Evolutionary conservation across 2,888 invertebrate species (phyloP).

Genomic region (Stenolophus ochropezus): DNA sequence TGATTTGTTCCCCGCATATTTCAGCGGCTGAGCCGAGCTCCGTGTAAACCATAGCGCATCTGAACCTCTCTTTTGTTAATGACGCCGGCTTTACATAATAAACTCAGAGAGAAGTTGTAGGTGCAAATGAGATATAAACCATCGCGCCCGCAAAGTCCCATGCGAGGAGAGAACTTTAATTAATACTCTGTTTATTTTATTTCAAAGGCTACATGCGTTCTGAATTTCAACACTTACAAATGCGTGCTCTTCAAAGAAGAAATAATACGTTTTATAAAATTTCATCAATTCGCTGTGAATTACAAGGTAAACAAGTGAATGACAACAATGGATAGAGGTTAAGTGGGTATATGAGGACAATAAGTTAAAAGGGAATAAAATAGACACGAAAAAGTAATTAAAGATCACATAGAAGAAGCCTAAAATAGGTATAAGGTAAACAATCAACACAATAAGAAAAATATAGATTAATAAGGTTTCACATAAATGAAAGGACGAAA

Average conservation of each 20-base stretch:
- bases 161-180: conserved; percentile 65
- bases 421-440: too few species aligned
- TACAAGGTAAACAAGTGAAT: too few species aligned
- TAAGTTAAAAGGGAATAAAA: too few species aligned
- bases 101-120: conserved; percentile 69
- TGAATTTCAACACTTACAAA: neutral
- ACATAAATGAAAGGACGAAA: too few species aligned
- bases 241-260: neutral
- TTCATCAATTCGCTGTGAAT: too few species aligned
- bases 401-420: too few species aligned
- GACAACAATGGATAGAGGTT: too few species aligned
- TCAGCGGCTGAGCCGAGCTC: conserved; percentile 5
- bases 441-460: too few species aligned
- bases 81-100: conserved; percentile 43
- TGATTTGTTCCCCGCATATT: conserved; percentile 33
- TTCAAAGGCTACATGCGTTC: conserved; percentile 68
- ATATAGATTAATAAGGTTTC: too few species aligned
- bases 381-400: too few species aligned
- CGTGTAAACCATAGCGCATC: conserved; percentile 34
- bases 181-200: conserved; percentile 73
- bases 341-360: too few species aligned
- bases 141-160: conserved; percentile 49
- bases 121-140: conserved; percentile 71
- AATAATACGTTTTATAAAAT: too few species aligned
- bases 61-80: conserved; percentile 45